A percentile compares a stretch with the other conserved stretches of the same genome.
Evolutionary conservation across 1,140 invertebrate genomes (phyloP).

Genomic region (Piezodorus guildinii): DNA sequence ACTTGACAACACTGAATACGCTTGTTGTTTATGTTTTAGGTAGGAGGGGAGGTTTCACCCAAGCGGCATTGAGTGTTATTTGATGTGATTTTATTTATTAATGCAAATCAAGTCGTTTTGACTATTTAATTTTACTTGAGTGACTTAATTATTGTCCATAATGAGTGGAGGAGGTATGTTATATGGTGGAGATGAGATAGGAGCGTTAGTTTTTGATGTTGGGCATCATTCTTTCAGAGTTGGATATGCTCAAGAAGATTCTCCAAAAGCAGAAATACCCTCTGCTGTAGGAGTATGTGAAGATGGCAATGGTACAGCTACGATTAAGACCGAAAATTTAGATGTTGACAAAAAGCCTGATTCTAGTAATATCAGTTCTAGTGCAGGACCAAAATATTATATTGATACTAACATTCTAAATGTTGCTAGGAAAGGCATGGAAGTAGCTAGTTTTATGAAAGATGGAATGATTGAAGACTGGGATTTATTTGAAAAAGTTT

Average conservation of each 20-base stretch:
- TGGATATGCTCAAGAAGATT: constrained; percentile 80
- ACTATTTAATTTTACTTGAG: too few species aligned
- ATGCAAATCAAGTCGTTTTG: too few species aligned
- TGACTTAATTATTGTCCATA: not conserved
- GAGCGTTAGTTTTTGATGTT: constrained; percentile 92
- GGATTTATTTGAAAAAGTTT: constrained; percentile 76
- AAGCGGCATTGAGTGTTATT: too few species aligned
- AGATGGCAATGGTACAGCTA: constrained; percentile 38
- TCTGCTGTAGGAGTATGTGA: constrained; percentile 57
- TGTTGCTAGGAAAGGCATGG: constrained; percentile 69
- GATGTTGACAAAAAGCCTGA: constrained; percentile 46
- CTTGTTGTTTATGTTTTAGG: too few species aligned
- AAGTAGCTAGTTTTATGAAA: constrained; percentile 66
- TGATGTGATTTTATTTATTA: too few species aligned
- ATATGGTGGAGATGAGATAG: constrained; percentile 91
- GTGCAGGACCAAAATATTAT: constrained; percentile 51
- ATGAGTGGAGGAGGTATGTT: constrained; percentile 48
- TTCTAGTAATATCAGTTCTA: constrained; percentile 32
- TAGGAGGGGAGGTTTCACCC: too few species aligned
- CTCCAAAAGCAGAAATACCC: constrained; percentile 75
- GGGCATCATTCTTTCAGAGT: constrained; percentile 79
- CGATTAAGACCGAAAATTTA: constrained; percentile 44
- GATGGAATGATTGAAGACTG: constrained; percentile 86
- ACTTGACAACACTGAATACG: too few species aligned
- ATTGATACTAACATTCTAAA: constrained; percentile 72